Evolutionary conservation across 2,888 invertebrate species (phyloP), one percentile per base, ranked within the genome.

Genomic region (Zygogramma bicolorata): DNA sequence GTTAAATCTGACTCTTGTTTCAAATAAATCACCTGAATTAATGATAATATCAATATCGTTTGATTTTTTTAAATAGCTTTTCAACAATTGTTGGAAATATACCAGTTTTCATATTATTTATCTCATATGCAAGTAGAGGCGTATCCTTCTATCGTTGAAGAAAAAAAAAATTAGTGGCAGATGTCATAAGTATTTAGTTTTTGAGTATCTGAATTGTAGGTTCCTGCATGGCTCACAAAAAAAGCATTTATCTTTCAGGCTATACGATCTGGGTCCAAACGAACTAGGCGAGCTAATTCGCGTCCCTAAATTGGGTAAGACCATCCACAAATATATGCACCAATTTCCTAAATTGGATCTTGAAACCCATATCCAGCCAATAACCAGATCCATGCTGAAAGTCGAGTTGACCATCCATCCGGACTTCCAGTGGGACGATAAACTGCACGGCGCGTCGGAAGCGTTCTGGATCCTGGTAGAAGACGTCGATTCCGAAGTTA

Each of bases 351-450:
- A 98, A 86, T 86, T 99, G 73, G 98, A 99, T 85, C 88, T 99
- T 7, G 94, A 97, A 0, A 98, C 99, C 0, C 97, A 99, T 85
- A 97, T 99, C 79, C 98, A 99, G 86, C 99, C 99, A 0, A 97
- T 99, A 76, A 99, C 99, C 0, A 87, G 95, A 67, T 94, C 95
- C 1, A 99, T 98, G 0, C 88, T 99, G 20, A 90, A 97, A 67
- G 97, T 99, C 0, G 99, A 99, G 87, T 88, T 99, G 15, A 98
- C 98, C 0, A 96, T 99, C 72, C 97, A 97, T 0, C 99, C 99
- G 0, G 99, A 99, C 88, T 99, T 99, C 87, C 97, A 98, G 83
- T 99, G 99, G 99, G 99, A 99, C 81, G 98, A 98, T 75, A 98
- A 98, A 88, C 89, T 93, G 57, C 93, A 93, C 83, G 94, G 94